These are phyloP conservation scores for Grantiella picta DNA, from an alignment of 2,113 vertebrate species.

Conservation along the genomic window DNA sequence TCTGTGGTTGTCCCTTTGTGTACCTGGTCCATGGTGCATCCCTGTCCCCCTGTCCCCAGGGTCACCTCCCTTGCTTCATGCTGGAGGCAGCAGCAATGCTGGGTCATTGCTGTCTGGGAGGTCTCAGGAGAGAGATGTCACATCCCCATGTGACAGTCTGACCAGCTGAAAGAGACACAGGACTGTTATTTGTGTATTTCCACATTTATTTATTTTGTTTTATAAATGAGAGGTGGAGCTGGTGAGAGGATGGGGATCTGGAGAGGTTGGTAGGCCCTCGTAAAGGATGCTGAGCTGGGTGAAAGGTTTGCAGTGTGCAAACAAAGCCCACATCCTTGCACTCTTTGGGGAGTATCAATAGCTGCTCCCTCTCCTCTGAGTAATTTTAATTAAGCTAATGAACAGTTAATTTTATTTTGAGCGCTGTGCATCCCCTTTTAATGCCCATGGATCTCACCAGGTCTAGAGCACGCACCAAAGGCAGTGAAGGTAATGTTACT, in stretches of 20 bases:
- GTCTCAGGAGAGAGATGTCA: accelerated
- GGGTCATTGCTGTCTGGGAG: accelerated
- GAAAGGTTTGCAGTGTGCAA: background rate
- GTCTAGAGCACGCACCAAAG: accelerated
- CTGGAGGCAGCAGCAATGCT: background rate
- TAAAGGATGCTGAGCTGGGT: background rate
- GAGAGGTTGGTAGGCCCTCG: background rate
- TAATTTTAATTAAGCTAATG: background rate
- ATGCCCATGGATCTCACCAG: background rate
- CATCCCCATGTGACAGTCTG: background rate
- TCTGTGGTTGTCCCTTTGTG: accelerated
- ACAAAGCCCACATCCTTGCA: background rate
- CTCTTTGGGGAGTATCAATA: background rate
- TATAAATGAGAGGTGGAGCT: background rate
- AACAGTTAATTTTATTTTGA: background rate
- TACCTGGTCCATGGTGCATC: too few relatives aligned
- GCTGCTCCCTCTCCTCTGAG: background rate
- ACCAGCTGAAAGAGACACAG: background rate
- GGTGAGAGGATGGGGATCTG: background rate
- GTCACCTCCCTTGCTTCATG: background rate
- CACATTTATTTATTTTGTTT: background rate
- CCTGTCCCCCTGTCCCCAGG: background rate
- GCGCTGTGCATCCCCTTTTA: background rate
- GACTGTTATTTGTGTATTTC: background rate
- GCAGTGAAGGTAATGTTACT: background rate